phyloP scores from a whole-genome alignment of 2,113 vertebrate genomes.

The Xiphophorus hellerii region DNA sequence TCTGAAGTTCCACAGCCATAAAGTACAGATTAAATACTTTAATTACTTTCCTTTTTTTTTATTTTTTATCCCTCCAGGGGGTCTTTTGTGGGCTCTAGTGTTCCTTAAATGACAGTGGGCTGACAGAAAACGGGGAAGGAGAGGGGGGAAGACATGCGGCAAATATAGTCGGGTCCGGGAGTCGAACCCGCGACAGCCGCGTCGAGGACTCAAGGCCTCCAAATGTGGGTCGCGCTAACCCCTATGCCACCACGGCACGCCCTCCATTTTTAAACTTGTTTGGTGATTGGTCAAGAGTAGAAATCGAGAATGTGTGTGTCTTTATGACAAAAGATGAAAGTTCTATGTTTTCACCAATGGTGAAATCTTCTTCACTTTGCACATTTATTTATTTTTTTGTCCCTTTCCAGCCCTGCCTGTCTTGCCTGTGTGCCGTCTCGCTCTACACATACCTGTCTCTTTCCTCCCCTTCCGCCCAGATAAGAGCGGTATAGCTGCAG shows the following conservation, averaged over 20 bases:
- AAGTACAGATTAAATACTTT: background rate
- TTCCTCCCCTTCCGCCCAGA: slow-evolving; percentile 38
- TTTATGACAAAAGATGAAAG: background rate
- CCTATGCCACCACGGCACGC: too few species aligned
- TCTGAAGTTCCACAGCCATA: background rate
- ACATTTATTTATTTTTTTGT: background rate
- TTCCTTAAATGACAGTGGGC: too few species aligned
- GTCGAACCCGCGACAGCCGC: too few species aligned
- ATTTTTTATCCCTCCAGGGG: too few species aligned
- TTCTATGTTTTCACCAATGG: slow-evolving; percentile 14
- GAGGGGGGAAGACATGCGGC: too few species aligned
- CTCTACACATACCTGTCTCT: slow-evolving; percentile 4
- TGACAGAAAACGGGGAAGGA: too few species aligned
- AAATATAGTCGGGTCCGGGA: too few species aligned
- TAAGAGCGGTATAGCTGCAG: slow-evolving; percentile 70
- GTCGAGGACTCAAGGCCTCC: too few species aligned
- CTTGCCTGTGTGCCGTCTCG: slow-evolving; percentile 35
- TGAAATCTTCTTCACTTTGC: background rate
- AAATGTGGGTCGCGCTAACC: too few species aligned
- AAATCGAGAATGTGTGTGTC: background rate
- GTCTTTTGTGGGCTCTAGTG: too few species aligned
- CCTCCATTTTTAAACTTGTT: background rate
- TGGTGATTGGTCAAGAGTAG: background rate
- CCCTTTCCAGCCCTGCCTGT: slow-evolving; percentile 24
- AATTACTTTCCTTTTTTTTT: background rate